A percentile compares a stretch with the other conserved stretches of the same genome.
These are phyloP conservation scores for Tridacna crocea DNA, from an alignment of 2,888 invertebrate genomes.

Conservation along the genomic window DNA sequence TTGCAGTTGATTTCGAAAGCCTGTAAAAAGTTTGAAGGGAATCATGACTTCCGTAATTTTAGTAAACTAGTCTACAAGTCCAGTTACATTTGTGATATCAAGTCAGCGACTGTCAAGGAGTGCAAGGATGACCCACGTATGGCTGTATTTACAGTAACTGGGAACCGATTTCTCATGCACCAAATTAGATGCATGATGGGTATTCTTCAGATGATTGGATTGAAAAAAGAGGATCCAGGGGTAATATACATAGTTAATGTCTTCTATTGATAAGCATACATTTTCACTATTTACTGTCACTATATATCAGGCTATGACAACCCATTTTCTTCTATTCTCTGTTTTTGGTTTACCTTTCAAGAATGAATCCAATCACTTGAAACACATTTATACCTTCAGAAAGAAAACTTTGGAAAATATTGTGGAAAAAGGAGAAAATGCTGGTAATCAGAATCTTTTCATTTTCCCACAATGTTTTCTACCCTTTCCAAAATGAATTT, in stretches of 20 bases:
- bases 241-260: background rate
- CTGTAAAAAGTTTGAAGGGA: constrained; percentile 20
- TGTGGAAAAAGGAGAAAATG: too few species aligned
- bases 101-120: background rate
- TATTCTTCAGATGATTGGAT: background rate
- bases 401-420: too few species aligned
- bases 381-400: too few species aligned
- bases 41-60: background rate
- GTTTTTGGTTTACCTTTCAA: too few species aligned
- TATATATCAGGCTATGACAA: too few species aligned
- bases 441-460: too few species aligned
- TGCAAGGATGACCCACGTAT: constrained; percentile 2
- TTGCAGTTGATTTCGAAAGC: background rate
- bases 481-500: too few species aligned
- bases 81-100: background rate
- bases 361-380: too few species aligned
- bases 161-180: constrained; percentile 8
- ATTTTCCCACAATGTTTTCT: too few species aligned
- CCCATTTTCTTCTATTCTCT: too few species aligned
- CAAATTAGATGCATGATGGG: constrained; percentile 10
- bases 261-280: background rate
- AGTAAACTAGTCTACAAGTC: background rate
- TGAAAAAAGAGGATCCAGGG: background rate
- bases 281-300: too few species aligned
- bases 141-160: constrained; percentile 14